These are phyloP conservation scores for Eremophila alpestris DNA, from an alignment of 2,797 vertebrate genomes.

Conservation along the genomic window DNA sequence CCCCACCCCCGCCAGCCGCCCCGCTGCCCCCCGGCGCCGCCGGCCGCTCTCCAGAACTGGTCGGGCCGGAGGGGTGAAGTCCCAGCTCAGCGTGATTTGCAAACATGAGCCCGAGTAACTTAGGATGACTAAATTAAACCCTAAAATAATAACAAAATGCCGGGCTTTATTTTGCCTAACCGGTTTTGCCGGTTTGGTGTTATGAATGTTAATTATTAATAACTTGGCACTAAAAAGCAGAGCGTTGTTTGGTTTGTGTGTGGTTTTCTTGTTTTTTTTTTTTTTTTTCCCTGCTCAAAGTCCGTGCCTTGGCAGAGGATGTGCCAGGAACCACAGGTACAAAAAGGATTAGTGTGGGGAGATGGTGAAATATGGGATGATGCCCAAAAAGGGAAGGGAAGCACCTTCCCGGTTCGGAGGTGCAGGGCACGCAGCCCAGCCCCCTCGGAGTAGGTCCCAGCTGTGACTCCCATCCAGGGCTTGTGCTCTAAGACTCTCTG, in stretches of 20 bases:
- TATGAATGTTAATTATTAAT: slow-evolving; percentile 75
- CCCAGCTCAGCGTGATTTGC: slow-evolving; percentile 66
- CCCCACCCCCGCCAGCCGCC: neutral
- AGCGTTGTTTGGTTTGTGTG: neutral
- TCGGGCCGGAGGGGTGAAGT: slow-evolving; percentile 63
- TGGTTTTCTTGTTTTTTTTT: neutral
- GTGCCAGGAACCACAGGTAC: neutral
- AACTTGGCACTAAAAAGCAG: slow-evolving; percentile 41
- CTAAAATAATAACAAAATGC: slow-evolving; percentile 74
- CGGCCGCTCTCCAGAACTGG: slow-evolving; percentile 26
- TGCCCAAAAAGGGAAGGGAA: neutral
- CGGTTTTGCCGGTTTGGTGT: slow-evolving; percentile 70
- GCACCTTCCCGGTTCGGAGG: fast-evolving
- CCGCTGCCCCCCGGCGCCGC: neutral
- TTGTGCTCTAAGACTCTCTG: neutral
- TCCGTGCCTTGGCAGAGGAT: slow-evolving; percentile 14
- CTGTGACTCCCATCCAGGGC: neutral
- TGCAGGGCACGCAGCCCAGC: no score
- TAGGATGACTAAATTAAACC: slow-evolving; percentile 73
- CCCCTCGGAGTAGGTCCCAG: neutral
- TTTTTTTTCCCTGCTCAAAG: neutral
- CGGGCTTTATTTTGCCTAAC: slow-evolving; percentile 69
- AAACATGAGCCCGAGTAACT: slow-evolving; percentile 68
- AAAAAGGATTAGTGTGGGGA: neutral
- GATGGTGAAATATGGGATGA: neutral